A percentile compares a stretch with the other conserved stretches of the same genome.
Evolutionary conservation across 2,797 vertebrate genomes (phyloP).

Genomic region (Pangasius mekongensis): DNA sequence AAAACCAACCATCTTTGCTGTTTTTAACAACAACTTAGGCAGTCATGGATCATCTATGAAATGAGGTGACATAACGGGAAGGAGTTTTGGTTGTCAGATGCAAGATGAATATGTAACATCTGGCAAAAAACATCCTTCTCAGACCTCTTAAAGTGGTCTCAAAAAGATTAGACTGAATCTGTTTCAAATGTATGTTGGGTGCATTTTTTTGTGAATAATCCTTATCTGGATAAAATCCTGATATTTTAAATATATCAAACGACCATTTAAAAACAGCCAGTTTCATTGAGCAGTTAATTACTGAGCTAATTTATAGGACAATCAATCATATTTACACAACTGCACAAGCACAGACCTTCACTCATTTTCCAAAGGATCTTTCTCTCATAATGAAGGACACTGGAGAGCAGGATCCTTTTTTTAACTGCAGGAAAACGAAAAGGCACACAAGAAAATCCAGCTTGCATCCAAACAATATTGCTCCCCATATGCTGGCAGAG

Average conservation of each 20-base stretch:
- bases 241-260: neutral
- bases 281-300: slow-evolving; percentile 58
- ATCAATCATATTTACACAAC: slow-evolving; percentile 50
- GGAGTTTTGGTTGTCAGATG: neutral
- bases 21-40: neutral
- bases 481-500: slow-evolving; percentile 53
- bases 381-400: slow-evolving; percentile 57
- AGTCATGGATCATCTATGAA: neutral
- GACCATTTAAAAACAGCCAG: neutral
- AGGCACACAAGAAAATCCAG: slow-evolving; percentile 28
- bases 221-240: neutral
- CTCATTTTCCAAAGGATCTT: slow-evolving; percentile 54
- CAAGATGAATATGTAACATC: slow-evolving; percentile 1
- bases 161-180: neutral
- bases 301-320: slow-evolving; percentile 51
- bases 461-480: slow-evolving; percentile 41
- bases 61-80: neutral
- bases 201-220: neutral
- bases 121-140: neutral
- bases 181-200: neutral
- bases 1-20: neutral
- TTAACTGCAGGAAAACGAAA: slow-evolving; percentile 1
- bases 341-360: slow-evolving; percentile 56
- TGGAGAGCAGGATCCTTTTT: slow-evolving; percentile 33
- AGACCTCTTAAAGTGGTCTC: neutral